Evolutionary conservation across 2,888 invertebrate genomes (phyloP).

Genomic region (Heterodera filipjevi): DNA sequence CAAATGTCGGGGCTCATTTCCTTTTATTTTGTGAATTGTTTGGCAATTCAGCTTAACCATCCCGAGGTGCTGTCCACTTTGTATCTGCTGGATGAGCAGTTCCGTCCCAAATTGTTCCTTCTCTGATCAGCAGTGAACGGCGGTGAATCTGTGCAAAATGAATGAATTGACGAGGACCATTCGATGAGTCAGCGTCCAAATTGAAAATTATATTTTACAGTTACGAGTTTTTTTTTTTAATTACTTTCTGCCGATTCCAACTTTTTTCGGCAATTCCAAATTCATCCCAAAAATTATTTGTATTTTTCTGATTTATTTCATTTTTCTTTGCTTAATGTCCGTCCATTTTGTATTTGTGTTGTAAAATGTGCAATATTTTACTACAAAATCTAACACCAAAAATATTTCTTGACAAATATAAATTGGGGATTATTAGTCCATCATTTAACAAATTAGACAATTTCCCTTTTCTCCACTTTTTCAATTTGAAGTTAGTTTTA

Average conservation of each 20-base stretch:
- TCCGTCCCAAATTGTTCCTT: slow-evolving; percentile 44
- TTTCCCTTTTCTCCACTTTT: neutral
- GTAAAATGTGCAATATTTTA: neutral
- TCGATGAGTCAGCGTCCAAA: neutral
- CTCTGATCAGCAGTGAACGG: slow-evolving; percentile 35
- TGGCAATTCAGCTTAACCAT: slow-evolving; percentile 12
- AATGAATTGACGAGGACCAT: neutral
- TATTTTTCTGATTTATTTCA: neutral
- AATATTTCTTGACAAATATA: too few species aligned
- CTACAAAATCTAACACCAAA: neutral
- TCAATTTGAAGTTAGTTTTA: neutral
- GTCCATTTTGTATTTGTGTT: slow-evolving; percentile 11
- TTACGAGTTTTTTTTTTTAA: neutral
- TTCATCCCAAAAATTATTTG: neutral
- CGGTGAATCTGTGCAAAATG: neutral
- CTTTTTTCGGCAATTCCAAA: neutral
- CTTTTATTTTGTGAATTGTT: neutral
- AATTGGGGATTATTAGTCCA: too few species aligned
- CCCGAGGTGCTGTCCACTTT: slow-evolving; percentile 38
- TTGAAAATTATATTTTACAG: neutral
- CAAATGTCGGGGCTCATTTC: neutral
- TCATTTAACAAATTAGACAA: too few species aligned
- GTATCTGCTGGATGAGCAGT: slow-evolving; percentile 43
- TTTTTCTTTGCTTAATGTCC: neutral
- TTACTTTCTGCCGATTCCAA: neutral